These are phyloP conservation scores for Dipodomys spectabilis DNA, from an alignment of 2,113 vertebrate genomes.

Conservation along the genomic window DNA sequence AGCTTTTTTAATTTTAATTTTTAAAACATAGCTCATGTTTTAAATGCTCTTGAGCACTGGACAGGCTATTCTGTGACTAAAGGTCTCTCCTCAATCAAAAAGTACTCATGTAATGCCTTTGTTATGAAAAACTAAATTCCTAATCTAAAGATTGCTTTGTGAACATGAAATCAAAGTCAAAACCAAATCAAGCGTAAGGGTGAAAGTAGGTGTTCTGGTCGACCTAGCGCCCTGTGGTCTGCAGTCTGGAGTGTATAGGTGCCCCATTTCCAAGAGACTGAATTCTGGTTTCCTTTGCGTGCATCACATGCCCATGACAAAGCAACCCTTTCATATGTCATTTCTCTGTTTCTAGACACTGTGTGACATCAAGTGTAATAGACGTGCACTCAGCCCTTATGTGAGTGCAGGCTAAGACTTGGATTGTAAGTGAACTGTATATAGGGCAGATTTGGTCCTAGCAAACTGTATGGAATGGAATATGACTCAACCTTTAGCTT, in stretches of 20 bases:
- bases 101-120: background rate
- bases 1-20: background rate
- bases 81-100: background rate
- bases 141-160: background rate
- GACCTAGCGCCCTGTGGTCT: rapidly evolving
- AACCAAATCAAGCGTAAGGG: background rate
- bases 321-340: background rate
- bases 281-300: background rate
- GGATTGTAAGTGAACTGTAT: rapidly evolving
- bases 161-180: constrained; percentile 1
- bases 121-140: background rate
- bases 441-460: background rate
- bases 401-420: too few relatives aligned
- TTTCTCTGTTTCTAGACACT: background rate
- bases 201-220: background rate
- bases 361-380: background rate
- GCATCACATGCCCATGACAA: background rate
- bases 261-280: background rate
- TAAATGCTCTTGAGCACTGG: background rate
- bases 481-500: background rate
- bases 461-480: background rate
- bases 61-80: background rate
- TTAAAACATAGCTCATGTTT: background rate
- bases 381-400: background rate
- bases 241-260: background rate